Percentiles rank a stretch among this genome's conserved stretches.
phyloP scores from a whole-genome alignment of 2,797 vertebrate genomes.

The Rhinella marina region DNA sequence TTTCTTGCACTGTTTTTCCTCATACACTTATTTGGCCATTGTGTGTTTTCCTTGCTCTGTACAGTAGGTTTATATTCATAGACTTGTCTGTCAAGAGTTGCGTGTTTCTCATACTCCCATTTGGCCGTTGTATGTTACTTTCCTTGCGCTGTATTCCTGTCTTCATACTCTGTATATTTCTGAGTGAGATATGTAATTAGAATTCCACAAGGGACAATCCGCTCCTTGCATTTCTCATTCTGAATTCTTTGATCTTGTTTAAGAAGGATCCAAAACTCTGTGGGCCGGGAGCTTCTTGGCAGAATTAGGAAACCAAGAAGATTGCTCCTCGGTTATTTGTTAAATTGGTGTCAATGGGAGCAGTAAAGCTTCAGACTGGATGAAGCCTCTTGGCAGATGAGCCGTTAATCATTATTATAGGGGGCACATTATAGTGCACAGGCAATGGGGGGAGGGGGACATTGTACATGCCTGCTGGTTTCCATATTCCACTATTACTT shows the following conservation, averaged over 20 bases:
- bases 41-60: background rate
- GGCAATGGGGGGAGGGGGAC: background rate
- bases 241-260: slow-evolving; percentile 29
- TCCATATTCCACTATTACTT: background rate
- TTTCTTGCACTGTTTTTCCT: background rate
- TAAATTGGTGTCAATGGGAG: slow-evolving; percentile 15
- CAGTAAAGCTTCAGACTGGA: background rate
- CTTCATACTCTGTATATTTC: background rate
- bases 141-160: background rate
- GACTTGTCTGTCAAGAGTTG: background rate
- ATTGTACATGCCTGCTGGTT: background rate
- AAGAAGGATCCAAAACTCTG: slow-evolving; percentile 14
- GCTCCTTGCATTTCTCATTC: background rate
- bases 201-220: slow-evolving; percentile 1
- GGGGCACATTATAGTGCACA: background rate
- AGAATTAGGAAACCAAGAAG: background rate
- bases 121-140: too few species aligned
- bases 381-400: background rate
- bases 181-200: background rate
- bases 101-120: background rate
- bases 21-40: background rate
- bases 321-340: slow-evolving; percentile 1
- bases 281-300: slow-evolving; percentile 15
- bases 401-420: background rate
- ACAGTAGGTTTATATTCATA: background rate